Evolutionary conservation across 2,797 vertebrate species (phyloP).

Genomic region (Acestrorhynchus altus): DNA sequence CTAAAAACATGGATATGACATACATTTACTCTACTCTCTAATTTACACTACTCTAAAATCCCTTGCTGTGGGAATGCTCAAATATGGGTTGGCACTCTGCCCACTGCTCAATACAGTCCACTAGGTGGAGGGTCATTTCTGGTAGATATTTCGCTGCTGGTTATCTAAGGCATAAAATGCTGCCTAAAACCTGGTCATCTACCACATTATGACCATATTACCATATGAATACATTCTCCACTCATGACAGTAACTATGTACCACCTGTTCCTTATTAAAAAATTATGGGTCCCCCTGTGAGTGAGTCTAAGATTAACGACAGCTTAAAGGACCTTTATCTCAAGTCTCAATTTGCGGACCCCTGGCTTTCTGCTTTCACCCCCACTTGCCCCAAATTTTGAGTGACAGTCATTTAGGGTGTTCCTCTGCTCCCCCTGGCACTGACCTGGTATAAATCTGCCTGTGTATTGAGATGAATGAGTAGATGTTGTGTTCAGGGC

Average conservation of each 20-base stretch:
- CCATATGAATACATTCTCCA: conserved; percentile 14
- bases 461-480: conserved; percentile 58
- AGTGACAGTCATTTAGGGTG: conserved; percentile 34
- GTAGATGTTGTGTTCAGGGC: conserved; percentile 37
- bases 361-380: neutral
- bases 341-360: conserved; percentile 14
- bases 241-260: conserved; percentile 14
- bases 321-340: conserved; percentile 21
- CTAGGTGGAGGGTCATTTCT: too few species aligned
- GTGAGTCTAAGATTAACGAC: conserved; percentile 29
- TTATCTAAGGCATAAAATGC: too few species aligned
- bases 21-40: too few species aligned
- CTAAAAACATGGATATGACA: too few species aligned
- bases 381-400: conserved; percentile 22
- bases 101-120: too few species aligned
- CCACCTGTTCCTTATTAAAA: conserved; percentile 32
- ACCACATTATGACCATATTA: too few species aligned
- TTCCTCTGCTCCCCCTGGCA: conserved; percentile 44
- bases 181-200: too few species aligned
- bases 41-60: too few species aligned
- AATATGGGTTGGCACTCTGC: too few species aligned
- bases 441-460: conserved; percentile 50
- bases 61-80: too few species aligned
- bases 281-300: conserved; percentile 25
- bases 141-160: too few species aligned